A percentile compares a stretch with the other conserved stretches of the same genome.
Evolutionary conservation across 2,888 invertebrate genomes (phyloP).

Genomic region (Zygogramma bicolorata): DNA sequence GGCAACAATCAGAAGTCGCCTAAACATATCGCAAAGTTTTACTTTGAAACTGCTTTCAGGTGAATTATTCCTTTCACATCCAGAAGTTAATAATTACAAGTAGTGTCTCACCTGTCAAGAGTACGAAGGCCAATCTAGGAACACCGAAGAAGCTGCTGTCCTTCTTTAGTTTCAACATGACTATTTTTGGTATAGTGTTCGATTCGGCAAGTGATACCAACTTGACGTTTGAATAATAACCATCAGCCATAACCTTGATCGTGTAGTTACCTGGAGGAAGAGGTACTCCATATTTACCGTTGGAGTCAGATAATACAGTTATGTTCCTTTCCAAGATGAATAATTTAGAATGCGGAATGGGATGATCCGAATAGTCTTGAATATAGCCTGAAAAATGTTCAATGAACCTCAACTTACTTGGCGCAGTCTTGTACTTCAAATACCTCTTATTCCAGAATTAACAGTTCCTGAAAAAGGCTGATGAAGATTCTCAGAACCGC

Average conservation of each 20-base stretch:
- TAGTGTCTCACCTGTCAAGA: conserved; percentile 77
- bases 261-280: conserved; percentile 69
- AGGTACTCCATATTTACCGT: conserved; percentile 69
- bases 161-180: conserved; percentile 76
- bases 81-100: too few relatives aligned
- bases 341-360: conserved; percentile 70
- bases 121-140: conserved; percentile 81
- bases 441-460: conserved; percentile 55
- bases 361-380: conserved; percentile 72
- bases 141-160: conserved; percentile 80
- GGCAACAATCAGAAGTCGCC: too few relatives aligned
- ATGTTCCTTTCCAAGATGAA: conserved; percentile 66
- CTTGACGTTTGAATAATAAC: conserved; percentile 72
- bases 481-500: conserved; percentile 32
- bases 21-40: too few relatives aligned
- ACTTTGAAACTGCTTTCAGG: too few relatives aligned
- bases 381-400: conserved; percentile 72
- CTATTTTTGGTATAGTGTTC: conserved; percentile 69
- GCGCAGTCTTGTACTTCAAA: not conserved
- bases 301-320: conserved; percentile 62
- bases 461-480: conserved; percentile 48
- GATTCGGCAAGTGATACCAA: conserved; percentile 60
- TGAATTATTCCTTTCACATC: too few relatives aligned
- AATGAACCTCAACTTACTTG: too few relatives aligned
- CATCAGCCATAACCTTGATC: conserved; percentile 71